Conservation (phyloP, 2,113 vertebrate species). For the Anhinga rufa region DNA sequence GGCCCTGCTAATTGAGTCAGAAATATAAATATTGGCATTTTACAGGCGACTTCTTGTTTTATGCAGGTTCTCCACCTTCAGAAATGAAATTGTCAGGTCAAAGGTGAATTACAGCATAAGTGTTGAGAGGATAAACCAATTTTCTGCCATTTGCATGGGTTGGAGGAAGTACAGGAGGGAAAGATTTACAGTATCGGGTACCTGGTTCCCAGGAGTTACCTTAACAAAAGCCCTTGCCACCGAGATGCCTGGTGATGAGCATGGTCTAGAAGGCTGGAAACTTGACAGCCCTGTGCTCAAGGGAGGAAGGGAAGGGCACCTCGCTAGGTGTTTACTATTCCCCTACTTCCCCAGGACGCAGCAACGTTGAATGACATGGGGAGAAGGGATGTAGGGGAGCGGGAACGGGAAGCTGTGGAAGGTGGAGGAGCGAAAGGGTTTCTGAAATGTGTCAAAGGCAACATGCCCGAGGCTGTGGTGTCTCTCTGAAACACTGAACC, state of each 20-base stretch:
- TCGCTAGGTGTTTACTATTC: not conserved
- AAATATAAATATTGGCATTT: not conserved
- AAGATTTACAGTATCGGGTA: not conserved
- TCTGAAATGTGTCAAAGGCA: not conserved
- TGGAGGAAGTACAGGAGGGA: not conserved
- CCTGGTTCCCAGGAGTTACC: not conserved
- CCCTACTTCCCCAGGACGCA: not conserved
- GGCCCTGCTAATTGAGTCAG: not conserved
- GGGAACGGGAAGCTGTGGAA: rapidly evolving
- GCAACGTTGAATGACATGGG: not conserved
- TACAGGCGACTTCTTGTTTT: not conserved
- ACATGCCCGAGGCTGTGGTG: rapidly evolving
- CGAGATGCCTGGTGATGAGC: too few relatives aligned
- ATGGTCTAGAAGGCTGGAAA: not conserved
- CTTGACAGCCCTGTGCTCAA: not conserved
- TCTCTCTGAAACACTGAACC: not conserved
- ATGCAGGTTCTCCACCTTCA: not conserved
- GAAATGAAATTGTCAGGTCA: not conserved
- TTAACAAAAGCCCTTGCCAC: not conserved
- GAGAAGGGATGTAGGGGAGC: not conserved
- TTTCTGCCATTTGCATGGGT: not conserved
- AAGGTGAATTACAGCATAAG: not conserved
- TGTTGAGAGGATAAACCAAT: not conserved
- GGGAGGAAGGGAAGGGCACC: not conserved
- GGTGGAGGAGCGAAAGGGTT: not conserved